Evolutionary conservation across 2,113 vertebrate species (phyloP).

Genomic region (Mormyrus iriodes): DNA sequence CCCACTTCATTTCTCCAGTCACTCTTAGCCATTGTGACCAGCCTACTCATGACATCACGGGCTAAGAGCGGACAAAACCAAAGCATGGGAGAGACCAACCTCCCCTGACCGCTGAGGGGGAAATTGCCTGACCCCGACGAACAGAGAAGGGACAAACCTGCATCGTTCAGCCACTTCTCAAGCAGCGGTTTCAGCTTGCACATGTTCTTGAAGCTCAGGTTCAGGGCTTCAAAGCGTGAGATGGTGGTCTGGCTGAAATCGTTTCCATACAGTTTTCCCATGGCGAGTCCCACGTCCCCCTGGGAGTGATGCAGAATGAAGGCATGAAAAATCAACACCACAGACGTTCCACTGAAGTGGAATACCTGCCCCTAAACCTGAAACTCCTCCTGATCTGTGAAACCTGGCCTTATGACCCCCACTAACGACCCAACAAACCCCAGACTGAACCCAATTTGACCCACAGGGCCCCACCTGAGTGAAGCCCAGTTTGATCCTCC

Average conservation of each 20-base stretch:
- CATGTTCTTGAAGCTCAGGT: conserved; percentile 99
- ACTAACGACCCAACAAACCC: background rate
- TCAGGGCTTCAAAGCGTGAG: conserved; percentile 99
- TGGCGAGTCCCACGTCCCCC: conserved; percentile 98
- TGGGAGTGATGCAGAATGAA: conserved; percentile 43
- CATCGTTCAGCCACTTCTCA: conserved; percentile 99
- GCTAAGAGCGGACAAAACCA: background rate
- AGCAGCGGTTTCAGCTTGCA: conserved; percentile 99
- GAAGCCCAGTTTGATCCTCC: conserved; percentile 98
- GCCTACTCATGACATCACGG: background rate
- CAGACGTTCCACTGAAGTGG: background rate
- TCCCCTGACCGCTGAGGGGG: background rate
- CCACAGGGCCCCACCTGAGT: conserved; percentile 75
- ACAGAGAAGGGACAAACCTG: conserved; percentile 67
- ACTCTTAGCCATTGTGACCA: background rate
- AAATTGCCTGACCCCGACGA: background rate
- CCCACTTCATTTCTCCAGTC: background rate
- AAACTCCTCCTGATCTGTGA: background rate
- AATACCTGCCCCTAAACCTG: background rate
- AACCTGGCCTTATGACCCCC: background rate
- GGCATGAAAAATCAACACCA: background rate
- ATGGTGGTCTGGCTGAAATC: conserved; percentile 99
- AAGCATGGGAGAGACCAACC: background rate
- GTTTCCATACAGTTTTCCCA: conserved; percentile 99
- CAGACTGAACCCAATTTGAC: background rate